Percentiles rank a stretch among this genome's conserved stretches.
Conservation (phyloP, 2,888 invertebrate species). For the Hofmannophila pseudospretella region DNA sequence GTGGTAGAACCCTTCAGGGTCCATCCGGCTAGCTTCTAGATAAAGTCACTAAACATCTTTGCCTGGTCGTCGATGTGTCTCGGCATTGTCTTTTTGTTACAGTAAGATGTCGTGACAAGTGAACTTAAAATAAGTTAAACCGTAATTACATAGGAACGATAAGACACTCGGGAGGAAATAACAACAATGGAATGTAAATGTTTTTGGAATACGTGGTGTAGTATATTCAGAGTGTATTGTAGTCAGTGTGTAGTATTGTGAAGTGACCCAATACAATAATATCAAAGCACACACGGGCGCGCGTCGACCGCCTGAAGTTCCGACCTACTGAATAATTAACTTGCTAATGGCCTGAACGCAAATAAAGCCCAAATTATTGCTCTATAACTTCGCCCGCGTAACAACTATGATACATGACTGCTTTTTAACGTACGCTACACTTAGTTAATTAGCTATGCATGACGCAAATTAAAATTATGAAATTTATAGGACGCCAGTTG, state of each 20-base stretch:
- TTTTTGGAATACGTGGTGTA: background rate
- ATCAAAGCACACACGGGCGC: conserved; percentile 1
- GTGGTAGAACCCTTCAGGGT: no score
- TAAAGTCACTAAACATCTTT: no score
- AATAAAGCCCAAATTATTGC: conserved; percentile 71
- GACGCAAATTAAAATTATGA: conserved; percentile 1
- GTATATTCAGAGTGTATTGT: no score
- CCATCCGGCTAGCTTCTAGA: no score
- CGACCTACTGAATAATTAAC: conserved; percentile 62
- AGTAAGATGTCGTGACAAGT: no score
- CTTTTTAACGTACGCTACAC: conserved; percentile 15
- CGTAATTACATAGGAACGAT: no score
- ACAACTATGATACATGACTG: conserved; percentile 36
- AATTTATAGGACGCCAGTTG: no score
- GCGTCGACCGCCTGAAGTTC: conserved; percentile 6
- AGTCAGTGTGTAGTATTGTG: background rate
- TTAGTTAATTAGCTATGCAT: conserved; percentile 1
- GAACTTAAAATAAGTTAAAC: no score
- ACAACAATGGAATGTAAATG: background rate
- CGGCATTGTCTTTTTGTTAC: no score
- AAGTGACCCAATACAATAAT: background rate
- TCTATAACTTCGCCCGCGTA: conserved; percentile 44
- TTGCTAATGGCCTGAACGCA: conserved; percentile 65
- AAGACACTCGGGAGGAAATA: background rate
- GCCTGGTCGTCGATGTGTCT: no score